phyloP scores from a whole-genome alignment of 2,888 invertebrate species.

The Pristionchus fissidentatus region DNA sequence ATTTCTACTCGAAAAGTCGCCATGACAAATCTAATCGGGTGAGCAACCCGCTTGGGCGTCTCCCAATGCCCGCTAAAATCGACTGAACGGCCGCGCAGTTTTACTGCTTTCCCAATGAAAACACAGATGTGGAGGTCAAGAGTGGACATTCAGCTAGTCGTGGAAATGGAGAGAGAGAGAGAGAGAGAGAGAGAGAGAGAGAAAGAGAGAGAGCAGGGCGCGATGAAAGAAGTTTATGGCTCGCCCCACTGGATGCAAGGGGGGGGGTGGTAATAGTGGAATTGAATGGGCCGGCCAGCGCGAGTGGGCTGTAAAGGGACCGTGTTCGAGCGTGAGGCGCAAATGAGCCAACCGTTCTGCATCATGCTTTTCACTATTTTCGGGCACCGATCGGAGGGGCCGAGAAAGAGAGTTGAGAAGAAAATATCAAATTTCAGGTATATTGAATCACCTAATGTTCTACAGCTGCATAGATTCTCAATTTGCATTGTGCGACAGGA shows the following conservation, averaged over 20 bases:
- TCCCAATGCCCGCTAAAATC: too few relatives aligned
- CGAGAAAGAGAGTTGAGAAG: neutral
- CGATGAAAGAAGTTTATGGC: conserved; percentile 34
- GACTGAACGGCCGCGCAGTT: neutral
- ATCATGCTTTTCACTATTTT: neutral
- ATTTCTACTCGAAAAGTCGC: too few relatives aligned
- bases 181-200: conserved; percentile 40
- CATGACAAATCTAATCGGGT: too few relatives aligned
- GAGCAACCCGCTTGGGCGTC: too few relatives aligned
- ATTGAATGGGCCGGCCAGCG: neutral
- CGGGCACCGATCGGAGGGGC: neutral
- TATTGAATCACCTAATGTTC: too few relatives aligned
- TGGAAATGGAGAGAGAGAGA: too few relatives aligned
- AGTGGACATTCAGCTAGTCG: conserved; percentile 41
- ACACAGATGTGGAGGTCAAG: conserved; percentile 38
- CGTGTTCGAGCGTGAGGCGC: too few relatives aligned
- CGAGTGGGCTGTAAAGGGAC: conserved; percentile 8
- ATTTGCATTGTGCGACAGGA: too few relatives aligned
- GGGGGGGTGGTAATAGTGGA: conserved; percentile 25
- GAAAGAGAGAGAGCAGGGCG: conserved; percentile 43
- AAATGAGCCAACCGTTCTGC: too few relatives aligned
- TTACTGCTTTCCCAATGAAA: conserved; percentile 36
- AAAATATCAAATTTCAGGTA: too few relatives aligned
- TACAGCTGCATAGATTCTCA: too few relatives aligned
- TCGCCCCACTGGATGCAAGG: neutral